Conservation (phyloP, 2,113 vertebrate genomes). For the Colinus virginianus region DNA sequence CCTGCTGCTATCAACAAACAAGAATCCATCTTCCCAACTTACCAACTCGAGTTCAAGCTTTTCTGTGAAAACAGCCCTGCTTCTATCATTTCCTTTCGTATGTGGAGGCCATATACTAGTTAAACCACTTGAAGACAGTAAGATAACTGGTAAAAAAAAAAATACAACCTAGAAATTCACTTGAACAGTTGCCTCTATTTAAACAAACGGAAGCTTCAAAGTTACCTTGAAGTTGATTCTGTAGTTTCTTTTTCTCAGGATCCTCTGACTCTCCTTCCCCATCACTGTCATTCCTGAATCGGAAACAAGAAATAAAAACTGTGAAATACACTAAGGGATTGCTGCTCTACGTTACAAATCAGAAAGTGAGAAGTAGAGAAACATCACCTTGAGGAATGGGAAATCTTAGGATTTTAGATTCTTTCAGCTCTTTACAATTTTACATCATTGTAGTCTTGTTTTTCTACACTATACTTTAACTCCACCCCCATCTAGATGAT, state of each 20-base stretch:
- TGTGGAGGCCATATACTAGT: neutral
- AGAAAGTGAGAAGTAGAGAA: slow-evolving; percentile 2
- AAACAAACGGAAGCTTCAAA: slow-evolving; percentile 42
- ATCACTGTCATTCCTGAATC: slow-evolving; percentile 95
- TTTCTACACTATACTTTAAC: neutral
- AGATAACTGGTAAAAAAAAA: neutral
- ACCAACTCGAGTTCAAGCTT: neutral
- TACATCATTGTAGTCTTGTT: neutral
- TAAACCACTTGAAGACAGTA: neutral
- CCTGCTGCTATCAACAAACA: neutral
- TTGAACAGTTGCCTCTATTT: neutral
- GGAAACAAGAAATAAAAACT: slow-evolving; percentile 13
- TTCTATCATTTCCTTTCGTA: neutral
- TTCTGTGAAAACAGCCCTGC: neutral
- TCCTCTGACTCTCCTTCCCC: slow-evolving; percentile 93
- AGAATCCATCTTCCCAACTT: neutral
- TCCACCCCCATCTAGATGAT: neutral
- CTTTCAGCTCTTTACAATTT: neutral
- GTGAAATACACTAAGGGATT: neutral
- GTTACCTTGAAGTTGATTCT: slow-evolving; percentile 96
- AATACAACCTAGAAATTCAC: neutral
- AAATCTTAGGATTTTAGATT: neutral
- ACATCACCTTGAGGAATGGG: neutral
- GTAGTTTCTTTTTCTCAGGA: slow-evolving; percentile 97
- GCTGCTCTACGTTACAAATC: neutral